Evolutionary conservation across 2,888 invertebrate species (phyloP), one percentile per base, ranked within the genome.

Genomic region (Hyppa rectilinea): DNA sequence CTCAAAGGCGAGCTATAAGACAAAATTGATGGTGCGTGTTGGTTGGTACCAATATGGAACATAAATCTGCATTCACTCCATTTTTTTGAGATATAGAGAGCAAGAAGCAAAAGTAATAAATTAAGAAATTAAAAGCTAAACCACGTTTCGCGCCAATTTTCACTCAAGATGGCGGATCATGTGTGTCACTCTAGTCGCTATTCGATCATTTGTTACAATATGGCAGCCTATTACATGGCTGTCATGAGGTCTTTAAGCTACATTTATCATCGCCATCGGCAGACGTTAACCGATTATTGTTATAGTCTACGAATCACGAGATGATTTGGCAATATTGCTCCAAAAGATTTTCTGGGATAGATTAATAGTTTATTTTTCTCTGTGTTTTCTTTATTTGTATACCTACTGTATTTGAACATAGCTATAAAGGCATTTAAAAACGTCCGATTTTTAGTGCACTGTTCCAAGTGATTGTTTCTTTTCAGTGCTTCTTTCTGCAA

Each of bases 201-300:
- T 80, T 85, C 67, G 85, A 87, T 89, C 90, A 88, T 91, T 90
- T 90, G 87, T 91, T 86, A 90, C 75, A 77, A 70, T 80, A 74
- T 80, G 88, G 88, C 90, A 90, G 87, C 83, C 85, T 87, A 89
- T 90, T 89, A 90, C 84, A 81, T 63, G 83, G 78, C 66, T 84
- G 87, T 84, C 86, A 59, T 71, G 73, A 66, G 52, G 65, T 71
- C 68, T 65, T 49, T 72, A 70, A 59, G 74, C 49, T 61, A 81
- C 83, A 89, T 88, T 88, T 85, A 85, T 89, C 84, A 86, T 84
- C 47, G 56, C 50, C 56, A 79, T 60, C 81, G 49, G 60, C 70
- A 81, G 53, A 81, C 62, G 52, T 68, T 76, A 63, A 55, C 40
- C 62, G 29, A 81, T 75, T 81, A 76, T 63, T 75, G 58, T 53